Evolutionary conservation across 2,888 invertebrate genomes (phyloP), one percentile per base, ranked within the genome.

Genomic region (Elysia crispata): DNA sequence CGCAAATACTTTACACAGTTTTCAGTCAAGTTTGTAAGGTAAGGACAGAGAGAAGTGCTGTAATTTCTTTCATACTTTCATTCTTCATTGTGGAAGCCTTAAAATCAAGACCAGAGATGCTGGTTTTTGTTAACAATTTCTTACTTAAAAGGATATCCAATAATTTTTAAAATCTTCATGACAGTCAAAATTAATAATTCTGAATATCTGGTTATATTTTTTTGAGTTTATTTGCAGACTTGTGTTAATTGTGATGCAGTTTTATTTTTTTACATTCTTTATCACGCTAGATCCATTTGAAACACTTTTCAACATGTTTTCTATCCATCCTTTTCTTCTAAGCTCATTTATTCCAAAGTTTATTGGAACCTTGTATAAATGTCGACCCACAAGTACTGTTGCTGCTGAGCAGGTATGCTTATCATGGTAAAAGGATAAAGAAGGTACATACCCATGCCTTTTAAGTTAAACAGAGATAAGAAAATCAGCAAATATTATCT

Each of bases 1-100:
- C 94, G 98, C 74, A 99, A 99, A 93, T 99, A 99, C 91, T 99
- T 98, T 93, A 98, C 98, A 0, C 98, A 99, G 90, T 96, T 99
- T 91, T 99, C 99, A 91, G 96, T 98, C 30, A 96, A 98, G 89
- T 98, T 99, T 93, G 98, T 96, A 0, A 97, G 94, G 94, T 95
- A 92, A 90, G 91, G 90, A 33, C n/a, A 11, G 11, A 6, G 41
- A 41, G 5, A 41, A 41, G 41, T 41, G 3, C 41, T 41, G 41
- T 11, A 41, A 11, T 41, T 41, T 41, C 11, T 41, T 41, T 6
- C 41, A 41, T 41, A 11, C 41, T 41, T 41, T 41, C 11, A 6
- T 41, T 41, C 11, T 41, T 41, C 41, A 41, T 6, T 41, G 41
- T 41, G 41, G n/a, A n/a, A n/a, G n/a, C n/a, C n/a, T n/a, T n/a